Evolutionary conservation across 2,797 vertebrate species (phyloP).

Genomic region (Clarias pachynema): DNA sequence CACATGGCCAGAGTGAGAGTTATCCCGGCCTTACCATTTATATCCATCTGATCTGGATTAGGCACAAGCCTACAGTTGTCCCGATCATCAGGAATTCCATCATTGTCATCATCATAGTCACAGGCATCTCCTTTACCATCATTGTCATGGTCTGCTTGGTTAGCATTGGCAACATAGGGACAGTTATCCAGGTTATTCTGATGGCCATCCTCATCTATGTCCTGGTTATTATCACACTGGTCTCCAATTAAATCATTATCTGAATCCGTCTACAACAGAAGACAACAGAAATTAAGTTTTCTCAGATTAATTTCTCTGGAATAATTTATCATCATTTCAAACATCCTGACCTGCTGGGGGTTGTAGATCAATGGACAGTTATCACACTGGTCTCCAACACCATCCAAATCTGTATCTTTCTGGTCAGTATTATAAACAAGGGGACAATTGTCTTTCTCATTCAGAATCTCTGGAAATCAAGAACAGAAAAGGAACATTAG

Average conservation of each 20-base stretch:
- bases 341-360: constrained; percentile 83
- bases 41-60: constrained; percentile 86
- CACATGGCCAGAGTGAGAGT: not conserved
- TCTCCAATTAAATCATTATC: constrained; percentile 96
- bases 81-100: constrained; percentile 90
- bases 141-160: constrained; percentile 92
- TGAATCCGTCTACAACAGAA: constrained; percentile 77
- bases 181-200: constrained; percentile 98
- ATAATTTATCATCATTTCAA: not conserved
- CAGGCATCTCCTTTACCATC: constrained; percentile 93
- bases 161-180: constrained; percentile 91
- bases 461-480: constrained; percentile 81
- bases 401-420: constrained; percentile 91
- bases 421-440: constrained; percentile 94
- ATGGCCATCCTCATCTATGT: constrained; percentile 94
- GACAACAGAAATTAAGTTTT: not conserved
- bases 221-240: constrained; percentile 90
- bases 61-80: constrained; percentile 93
- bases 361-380: constrained; percentile 94
- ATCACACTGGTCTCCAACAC: constrained; percentile 95
- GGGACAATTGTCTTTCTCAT: constrained; percentile 92
- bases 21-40: constrained; percentile 76
- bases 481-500: constrained; percentile 12
- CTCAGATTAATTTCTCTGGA: not conserved
- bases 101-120: constrained; percentile 93